These are phyloP conservation scores for Acanthurus lineatus DNA, from an alignment of 2,797 vertebrate genomes.

Conservation along the genomic window DNA sequence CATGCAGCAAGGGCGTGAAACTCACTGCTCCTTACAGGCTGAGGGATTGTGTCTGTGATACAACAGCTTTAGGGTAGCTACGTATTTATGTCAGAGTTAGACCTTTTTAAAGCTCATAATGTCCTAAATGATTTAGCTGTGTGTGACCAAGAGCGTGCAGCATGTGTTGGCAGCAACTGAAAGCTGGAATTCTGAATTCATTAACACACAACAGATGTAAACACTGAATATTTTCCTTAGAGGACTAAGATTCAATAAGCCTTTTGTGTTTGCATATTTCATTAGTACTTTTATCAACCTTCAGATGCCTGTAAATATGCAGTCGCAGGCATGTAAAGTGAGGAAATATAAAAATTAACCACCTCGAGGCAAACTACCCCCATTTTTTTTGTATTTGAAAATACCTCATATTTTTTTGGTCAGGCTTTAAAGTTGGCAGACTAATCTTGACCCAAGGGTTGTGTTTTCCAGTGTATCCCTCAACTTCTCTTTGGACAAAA, in stretches of 20 bases:
- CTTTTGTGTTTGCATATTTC: conserved; percentile 63
- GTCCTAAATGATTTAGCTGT: conserved; percentile 46
- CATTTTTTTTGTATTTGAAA: conserved; percentile 1
- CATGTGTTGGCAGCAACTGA: conserved; percentile 51
- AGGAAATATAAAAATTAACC: conserved; percentile 7
- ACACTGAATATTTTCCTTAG: conserved; percentile 52
- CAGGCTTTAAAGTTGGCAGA: neutral
- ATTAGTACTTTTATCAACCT: conserved; percentile 41
- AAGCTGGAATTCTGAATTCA: conserved; percentile 87
- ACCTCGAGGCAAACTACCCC: neutral
- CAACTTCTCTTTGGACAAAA: conserved; percentile 16
- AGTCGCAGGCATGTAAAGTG: conserved; percentile 6
- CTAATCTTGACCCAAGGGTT: conserved; percentile 7
- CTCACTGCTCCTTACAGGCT: conserved; percentile 86
- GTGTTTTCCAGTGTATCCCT: neutral
- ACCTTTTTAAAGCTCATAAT: conserved; percentile 55
- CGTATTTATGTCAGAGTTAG: conserved; percentile 53
- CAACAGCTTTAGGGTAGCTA: conserved; percentile 55
- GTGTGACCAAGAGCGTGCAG: conserved; percentile 26
- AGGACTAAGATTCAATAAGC: conserved; percentile 31
- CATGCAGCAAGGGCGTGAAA: conserved; percentile 86
- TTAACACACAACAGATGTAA: conserved; percentile 90
- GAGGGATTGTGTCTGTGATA: conserved; percentile 89
- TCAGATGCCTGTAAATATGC: conserved; percentile 38
- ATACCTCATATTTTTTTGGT: neutral